phyloP scores from a whole-genome alignment of 2,888 invertebrate genomes.

The Epistrophe grossulariae region DNA sequence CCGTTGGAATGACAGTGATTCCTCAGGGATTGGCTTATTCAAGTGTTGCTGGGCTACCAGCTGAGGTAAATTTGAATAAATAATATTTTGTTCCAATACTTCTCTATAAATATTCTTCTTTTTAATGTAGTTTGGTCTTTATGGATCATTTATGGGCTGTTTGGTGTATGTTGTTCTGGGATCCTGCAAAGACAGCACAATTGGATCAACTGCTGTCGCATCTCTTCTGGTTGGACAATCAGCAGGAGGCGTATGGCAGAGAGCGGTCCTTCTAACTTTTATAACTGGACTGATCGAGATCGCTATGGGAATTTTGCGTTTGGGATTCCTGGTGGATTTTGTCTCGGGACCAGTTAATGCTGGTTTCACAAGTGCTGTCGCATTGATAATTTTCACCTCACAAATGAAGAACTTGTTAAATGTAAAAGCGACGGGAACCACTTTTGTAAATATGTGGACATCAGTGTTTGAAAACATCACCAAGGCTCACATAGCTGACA shows the following conservation, averaged over 20 bases:
- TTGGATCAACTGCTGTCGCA: conserved; percentile 96
- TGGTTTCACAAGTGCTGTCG: conserved; percentile 95
- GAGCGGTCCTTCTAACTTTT: conserved; percentile 90
- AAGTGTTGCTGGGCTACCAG: conserved; percentile 90
- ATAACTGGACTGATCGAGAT: conserved; percentile 90
- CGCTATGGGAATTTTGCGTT: conserved; percentile 91
- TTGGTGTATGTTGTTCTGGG: conserved; percentile 95
- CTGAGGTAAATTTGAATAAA: conserved; percentile 85
- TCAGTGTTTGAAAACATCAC: conserved; percentile 89
- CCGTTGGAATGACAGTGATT: conserved; percentile 88
- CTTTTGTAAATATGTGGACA: conserved; percentile 91
- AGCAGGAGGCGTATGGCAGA: conserved; percentile 87
- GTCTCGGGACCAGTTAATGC: conserved; percentile 95
- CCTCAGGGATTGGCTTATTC: conserved; percentile 95
- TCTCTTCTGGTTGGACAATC: conserved; percentile 93
- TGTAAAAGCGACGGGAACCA: conserved; percentile 88
- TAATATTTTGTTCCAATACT: background rate
- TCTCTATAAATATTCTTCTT: background rate
- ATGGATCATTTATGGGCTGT: conserved; percentile 95
- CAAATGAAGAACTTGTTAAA: conserved; percentile 93
- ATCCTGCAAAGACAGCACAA: conserved; percentile 95
- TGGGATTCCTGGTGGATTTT: conserved; percentile 95
- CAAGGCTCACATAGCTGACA: conserved; percentile 88
- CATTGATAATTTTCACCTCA: conserved; percentile 93
- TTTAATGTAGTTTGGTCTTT: conserved; percentile 91